Conservation (phyloP, 1,140 invertebrate genomes). For the Aricia agestis region DNA sequence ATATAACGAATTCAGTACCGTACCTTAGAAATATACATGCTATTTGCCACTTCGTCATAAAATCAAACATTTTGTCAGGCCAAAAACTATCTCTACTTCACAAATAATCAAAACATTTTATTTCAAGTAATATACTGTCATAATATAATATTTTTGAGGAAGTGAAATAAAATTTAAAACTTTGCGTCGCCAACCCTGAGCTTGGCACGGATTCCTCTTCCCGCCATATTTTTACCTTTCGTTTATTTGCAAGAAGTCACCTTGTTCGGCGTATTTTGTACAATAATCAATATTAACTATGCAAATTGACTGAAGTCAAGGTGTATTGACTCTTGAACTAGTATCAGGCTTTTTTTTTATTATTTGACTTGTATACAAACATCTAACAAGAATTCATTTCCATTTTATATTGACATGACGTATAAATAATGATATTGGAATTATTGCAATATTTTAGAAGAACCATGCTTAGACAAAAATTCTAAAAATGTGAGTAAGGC, state of each 20-base stretch:
- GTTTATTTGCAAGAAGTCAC: not conserved
- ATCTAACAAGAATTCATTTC: not conserved
- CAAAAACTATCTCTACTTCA: too few species aligned
- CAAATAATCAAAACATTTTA: too few species aligned
- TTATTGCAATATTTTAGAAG: too few species aligned
- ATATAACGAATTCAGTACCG: too few species aligned
- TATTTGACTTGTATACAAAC: not conserved
- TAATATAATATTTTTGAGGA: too few species aligned
- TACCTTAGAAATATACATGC: too few species aligned
- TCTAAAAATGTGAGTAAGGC: too few species aligned
- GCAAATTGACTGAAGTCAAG: not conserved
- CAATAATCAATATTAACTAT: not conserved
- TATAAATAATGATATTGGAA: not conserved
- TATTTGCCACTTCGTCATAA: too few species aligned
- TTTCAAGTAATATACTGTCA: too few species aligned
- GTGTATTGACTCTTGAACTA: not conserved
- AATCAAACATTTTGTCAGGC: too few species aligned
- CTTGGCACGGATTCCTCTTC: slow-evolving; percentile 25
- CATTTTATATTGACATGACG: not conserved
- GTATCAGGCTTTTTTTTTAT: not conserved
- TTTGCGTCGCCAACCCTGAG: slow-evolving; percentile 21
- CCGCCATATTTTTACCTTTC: not conserved
- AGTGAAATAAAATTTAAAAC: not conserved
- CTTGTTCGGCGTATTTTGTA: slow-evolving; percentile 2
- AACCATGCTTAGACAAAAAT: too few species aligned